A percentile compares a stretch with the other conserved stretches of the same genome.
Conservation (phyloP, 2,888 invertebrate genomes). For the Temnothorax unifasciatus region DNA sequence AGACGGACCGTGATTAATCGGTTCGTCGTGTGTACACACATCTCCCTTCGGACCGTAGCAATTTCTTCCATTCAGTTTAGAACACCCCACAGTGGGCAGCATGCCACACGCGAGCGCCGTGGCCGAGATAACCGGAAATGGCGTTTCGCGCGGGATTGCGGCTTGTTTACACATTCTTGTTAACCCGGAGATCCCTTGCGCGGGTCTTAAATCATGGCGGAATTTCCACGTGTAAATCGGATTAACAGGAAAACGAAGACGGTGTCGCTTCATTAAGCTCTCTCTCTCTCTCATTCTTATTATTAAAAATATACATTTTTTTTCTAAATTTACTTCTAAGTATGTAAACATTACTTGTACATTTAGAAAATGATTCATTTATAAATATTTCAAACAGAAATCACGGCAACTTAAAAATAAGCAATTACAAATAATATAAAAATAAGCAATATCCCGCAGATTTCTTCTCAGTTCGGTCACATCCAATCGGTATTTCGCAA, state of each 20-base stretch:
- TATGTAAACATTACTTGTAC: neutral
- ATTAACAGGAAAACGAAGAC: constrained; percentile 37
- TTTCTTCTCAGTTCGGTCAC: neutral
- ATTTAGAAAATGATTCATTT: neutral
- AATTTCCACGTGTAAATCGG: constrained; percentile 28
- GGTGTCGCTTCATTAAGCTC: constrained; percentile 16
- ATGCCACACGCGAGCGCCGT: constrained; percentile 32
- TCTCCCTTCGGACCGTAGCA: constrained; percentile 29
- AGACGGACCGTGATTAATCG: constrained; percentile 44
- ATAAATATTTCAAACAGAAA: neutral
- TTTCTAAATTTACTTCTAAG: neutral
- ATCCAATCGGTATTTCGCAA: neutral
- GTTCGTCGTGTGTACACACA: constrained; percentile 18
- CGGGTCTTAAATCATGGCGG: constrained; percentile 35
- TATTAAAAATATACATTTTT: neutral
- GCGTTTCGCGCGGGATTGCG: constrained; percentile 39
- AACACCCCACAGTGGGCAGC: constrained; percentile 28
- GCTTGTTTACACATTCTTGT: constrained; percentile 51
- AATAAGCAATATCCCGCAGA: neutral
- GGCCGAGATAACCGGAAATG: constrained; percentile 48
- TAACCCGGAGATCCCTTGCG: constrained; percentile 28
- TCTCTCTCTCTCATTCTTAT: neutral
- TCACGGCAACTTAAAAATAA: neutral
- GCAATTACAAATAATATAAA: neutral
- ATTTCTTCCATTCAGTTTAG: constrained; percentile 54